Evolutionary conservation across 2,113 vertebrate species (phyloP).

Genomic region (Chloropsis cyanopogon): DNA sequence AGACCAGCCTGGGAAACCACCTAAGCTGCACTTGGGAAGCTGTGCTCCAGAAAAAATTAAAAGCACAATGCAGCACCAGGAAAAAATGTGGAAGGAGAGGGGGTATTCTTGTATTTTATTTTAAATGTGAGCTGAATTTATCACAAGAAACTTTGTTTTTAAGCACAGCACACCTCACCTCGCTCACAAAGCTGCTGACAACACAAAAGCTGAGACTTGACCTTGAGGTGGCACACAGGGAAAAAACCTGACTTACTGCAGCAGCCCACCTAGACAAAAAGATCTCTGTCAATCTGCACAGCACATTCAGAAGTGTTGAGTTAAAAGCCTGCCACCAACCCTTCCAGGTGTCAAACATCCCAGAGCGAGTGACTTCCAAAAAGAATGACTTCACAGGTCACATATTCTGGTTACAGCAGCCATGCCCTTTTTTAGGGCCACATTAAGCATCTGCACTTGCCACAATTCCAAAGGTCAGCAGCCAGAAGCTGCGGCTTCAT

Average conservation of each 20-base stretch:
- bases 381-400: background rate
- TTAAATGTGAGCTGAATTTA: background rate
- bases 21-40: background rate
- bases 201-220: background rate
- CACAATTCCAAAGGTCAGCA: background rate
- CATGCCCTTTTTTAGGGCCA: background rate
- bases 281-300: background rate
- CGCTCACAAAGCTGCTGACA: background rate
- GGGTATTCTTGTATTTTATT: background rate
- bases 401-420: background rate
- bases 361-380: background rate
- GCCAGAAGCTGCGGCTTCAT: background rate
- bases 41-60: background rate
- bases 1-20: background rate
- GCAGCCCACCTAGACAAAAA: background rate
- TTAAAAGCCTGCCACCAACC: background rate
- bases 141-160: background rate
- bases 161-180: background rate
- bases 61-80: background rate
- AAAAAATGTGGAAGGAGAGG: background rate
- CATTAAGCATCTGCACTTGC: background rate
- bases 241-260: background rate
- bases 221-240: background rate
- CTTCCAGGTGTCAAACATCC: background rate
- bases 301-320: background rate